These are phyloP conservation scores for Scaptomyza reducta DNA, from an alignment of 2,888 invertebrate species.

Conservation along the genomic window DNA sequence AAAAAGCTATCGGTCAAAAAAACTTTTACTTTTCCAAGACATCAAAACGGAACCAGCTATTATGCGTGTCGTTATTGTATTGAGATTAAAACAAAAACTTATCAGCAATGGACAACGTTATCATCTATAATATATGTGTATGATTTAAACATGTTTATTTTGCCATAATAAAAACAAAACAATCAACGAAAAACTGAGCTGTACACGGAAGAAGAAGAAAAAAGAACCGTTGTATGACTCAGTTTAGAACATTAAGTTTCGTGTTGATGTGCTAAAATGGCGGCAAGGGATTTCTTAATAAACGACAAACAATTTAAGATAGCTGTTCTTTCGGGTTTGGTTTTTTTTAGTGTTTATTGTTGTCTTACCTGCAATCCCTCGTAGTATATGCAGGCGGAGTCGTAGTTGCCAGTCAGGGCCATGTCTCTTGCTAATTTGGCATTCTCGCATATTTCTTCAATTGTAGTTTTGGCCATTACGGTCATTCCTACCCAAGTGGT, in stretches of 20 bases:
- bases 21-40: background rate
- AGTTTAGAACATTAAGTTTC: background rate
- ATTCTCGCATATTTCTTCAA: slow-evolving; percentile 97
- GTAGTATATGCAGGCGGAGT: slow-evolving; percentile 89
- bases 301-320: background rate
- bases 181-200: background rate
- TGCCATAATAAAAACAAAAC: background rate
- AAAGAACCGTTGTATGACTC: background rate
- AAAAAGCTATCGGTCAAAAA: background rate
- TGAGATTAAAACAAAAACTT: background rate
- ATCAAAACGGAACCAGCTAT: background rate
- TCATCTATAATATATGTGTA: background rate
- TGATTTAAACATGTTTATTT: background rate
- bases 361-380: slow-evolving; percentile 61
- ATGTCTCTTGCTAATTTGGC: slow-evolving; percentile 97
- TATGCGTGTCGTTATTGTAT: background rate
- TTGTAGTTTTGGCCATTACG: slow-evolving; percentile 93
- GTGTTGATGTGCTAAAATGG: background rate
- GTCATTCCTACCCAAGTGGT: slow-evolving; percentile 86
- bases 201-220: background rate
- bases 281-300: slow-evolving; percentile 2
- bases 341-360: background rate
- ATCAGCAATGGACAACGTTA: background rate
- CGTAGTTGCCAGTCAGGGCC: slow-evolving; percentile 97
- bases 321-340: slow-evolving; percentile 6